phyloP scores from a whole-genome alignment of 2,888 invertebrate species.

The Falcaria lacertinaria region DNA sequence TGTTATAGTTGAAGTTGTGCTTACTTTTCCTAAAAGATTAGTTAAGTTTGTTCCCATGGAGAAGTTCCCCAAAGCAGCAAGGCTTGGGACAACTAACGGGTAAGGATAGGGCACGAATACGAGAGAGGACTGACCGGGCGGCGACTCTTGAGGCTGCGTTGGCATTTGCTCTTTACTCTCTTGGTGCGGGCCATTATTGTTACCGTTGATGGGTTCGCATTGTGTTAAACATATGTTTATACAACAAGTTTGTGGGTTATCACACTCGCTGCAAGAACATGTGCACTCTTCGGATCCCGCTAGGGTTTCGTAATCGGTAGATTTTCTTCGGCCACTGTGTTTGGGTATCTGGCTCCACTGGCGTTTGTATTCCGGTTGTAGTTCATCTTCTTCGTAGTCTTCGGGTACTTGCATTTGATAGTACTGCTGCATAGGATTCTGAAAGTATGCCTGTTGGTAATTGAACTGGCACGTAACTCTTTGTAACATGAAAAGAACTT shows the following conservation, averaged over 20 bases:
- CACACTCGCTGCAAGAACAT: slow-evolving; percentile 36
- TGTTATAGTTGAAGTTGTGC: slow-evolving; percentile 3
- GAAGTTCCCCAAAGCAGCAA: not conserved
- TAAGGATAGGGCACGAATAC: slow-evolving; percentile 39
- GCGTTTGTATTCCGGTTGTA: not conserved
- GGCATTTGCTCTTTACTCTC: not conserved
- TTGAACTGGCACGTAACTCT: slow-evolving; percentile 1
- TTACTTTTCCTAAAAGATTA: no score
- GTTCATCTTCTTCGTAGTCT: slow-evolving; percentile 6
- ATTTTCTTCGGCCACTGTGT: slow-evolving; percentile 3
- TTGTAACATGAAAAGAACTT: not conserved
- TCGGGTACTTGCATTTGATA: slow-evolving; percentile 9
- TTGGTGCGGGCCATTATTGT: not conserved
- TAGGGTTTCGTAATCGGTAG: slow-evolving; percentile 14
- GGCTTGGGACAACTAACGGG: slow-evolving; percentile 22
- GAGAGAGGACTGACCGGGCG: slow-evolving; percentile 16
- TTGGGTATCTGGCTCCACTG: not conserved
- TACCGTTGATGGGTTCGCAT: not conserved
- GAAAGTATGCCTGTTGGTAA: slow-evolving; percentile 8
- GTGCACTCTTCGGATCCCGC: slow-evolving; percentile 29
- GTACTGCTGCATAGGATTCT: slow-evolving; percentile 9
- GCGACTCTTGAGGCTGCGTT: not conserved
- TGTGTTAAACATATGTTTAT: slow-evolving; percentile 15
- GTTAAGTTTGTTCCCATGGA: slow-evolving; percentile 1
- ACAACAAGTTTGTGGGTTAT: slow-evolving; percentile 31